phyloP scores from a whole-genome alignment of 2,888 invertebrate species.

The Perithous albicinctus region DNA sequence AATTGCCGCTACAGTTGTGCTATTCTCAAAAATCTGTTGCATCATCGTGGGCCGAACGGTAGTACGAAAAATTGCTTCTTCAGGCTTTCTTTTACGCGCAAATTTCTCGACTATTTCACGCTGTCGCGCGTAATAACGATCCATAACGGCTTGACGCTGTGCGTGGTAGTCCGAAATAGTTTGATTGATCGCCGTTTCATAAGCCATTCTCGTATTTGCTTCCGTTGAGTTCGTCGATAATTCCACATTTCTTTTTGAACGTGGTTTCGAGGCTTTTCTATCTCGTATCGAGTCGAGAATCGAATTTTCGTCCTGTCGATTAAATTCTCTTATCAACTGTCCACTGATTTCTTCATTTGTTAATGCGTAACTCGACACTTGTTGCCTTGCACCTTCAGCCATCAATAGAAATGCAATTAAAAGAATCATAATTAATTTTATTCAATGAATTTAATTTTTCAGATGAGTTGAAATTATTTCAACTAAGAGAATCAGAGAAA shows the following conservation, averaged over 20 bases:
- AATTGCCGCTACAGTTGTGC: not conserved
- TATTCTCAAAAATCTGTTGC: not conserved
- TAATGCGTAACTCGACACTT: constrained; percentile 3
- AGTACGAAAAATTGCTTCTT: not conserved
- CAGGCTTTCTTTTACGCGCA: constrained; percentile 30
- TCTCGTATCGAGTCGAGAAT: constrained; percentile 70
- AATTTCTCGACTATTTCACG: constrained; percentile 71
- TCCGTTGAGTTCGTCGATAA: constrained; percentile 6
- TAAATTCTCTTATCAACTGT: not conserved
- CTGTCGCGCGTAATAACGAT: constrained; percentile 73
- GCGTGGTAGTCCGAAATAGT: constrained; percentile 72
- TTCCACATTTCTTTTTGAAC: constrained; percentile 31
- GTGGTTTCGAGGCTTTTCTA: constrained; percentile 67
- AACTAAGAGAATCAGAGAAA: not conserved
- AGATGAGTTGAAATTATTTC: not conserved
- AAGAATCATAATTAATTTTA: constrained; percentile 36
- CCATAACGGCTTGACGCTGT: constrained; percentile 75
- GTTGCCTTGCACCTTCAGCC: not conserved
- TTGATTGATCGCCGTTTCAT: constrained; percentile 65
- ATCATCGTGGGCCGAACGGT: not conserved
- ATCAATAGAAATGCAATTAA: constrained; percentile 22
- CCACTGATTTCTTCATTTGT: constrained; percentile 20
- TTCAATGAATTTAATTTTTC: not conserved
- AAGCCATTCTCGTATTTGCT: constrained; percentile 33
- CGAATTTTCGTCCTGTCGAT: constrained; percentile 40